These are phyloP conservation scores for Chlorodrepanis virens DNA, from an alignment of 2,113 vertebrate species.

Conservation along the genomic window DNA sequence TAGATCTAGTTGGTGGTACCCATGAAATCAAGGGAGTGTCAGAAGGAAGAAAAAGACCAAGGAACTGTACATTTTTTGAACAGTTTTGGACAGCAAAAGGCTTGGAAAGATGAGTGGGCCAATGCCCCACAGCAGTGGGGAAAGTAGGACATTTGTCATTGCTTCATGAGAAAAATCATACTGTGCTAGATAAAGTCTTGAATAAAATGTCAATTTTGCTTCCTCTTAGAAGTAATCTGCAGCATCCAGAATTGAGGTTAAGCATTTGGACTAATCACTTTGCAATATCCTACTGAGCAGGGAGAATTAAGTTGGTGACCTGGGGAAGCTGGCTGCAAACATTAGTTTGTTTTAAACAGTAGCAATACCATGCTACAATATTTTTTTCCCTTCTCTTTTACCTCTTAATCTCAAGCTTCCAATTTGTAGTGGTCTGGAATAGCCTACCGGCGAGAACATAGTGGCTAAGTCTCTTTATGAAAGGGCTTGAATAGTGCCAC, in stretches of 20 bases:
- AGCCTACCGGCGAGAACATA: background rate
- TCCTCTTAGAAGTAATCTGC: background rate
- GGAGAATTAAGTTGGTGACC: background rate
- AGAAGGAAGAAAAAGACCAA: background rate
- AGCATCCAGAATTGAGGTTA: slow-evolving; percentile 12
- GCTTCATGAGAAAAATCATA: background rate
- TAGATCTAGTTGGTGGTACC: background rate
- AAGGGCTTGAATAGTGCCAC: background rate
- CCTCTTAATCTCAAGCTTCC: background rate
- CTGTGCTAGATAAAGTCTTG: background rate
- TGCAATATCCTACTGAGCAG: background rate
- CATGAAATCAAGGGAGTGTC: background rate
- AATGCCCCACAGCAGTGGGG: fast-evolving
- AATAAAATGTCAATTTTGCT: background rate
- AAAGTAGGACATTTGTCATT: background rate
- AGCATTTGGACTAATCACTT: background rate
- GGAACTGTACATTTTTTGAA: background rate
- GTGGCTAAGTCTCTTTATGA: background rate
- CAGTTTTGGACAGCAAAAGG: background rate
- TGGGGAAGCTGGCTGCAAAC: background rate
- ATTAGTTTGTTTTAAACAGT: background rate
- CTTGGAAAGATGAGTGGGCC: background rate
- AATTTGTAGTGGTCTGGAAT: background rate
- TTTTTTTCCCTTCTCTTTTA: background rate
- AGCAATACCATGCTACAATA: background rate